These are phyloP conservation scores for Alosa alosa DNA, from an alignment of 2,113 vertebrate species.

Conservation along the genomic window DNA sequence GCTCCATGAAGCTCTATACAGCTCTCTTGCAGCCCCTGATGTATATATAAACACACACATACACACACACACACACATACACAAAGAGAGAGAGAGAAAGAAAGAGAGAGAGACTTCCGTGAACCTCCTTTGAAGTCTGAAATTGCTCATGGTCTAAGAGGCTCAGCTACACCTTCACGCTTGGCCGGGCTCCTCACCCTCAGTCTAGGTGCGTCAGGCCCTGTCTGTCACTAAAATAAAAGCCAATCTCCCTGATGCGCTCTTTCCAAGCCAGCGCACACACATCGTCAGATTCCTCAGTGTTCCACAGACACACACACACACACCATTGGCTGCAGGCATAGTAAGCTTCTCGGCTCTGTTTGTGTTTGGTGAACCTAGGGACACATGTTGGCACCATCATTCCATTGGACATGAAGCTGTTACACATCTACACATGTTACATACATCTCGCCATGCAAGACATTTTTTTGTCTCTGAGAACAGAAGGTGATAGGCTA, in stretches of 20 bases:
- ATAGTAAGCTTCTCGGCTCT: neutral
- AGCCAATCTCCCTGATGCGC: constrained; percentile 15
- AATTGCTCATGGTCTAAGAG: constrained; percentile 16
- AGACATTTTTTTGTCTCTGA: neutral
- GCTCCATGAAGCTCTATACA: neutral
- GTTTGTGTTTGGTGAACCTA: constrained; percentile 9
- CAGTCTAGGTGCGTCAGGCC: constrained; percentile 16
- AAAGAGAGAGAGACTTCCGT: neutral
- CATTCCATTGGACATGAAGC: constrained; percentile 1
- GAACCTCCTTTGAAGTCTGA: constrained; percentile 17
- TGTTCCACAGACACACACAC: neutral
- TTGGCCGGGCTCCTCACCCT: constrained; percentile 7
- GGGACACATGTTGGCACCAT: neutral
- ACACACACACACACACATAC: constrained; percentile 1
- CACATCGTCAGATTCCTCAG: constrained; percentile 17
- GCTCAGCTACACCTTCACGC: constrained; percentile 17
- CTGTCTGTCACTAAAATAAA: constrained; percentile 21
- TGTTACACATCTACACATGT: neutral
- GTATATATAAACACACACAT: neutral
- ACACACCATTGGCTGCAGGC: neutral
- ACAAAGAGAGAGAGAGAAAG: neutral
- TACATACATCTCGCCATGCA: neutral
- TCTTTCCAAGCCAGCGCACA: constrained; percentile 17
- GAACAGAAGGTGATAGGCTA: constrained; percentile 1
- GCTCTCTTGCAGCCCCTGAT: constrained; percentile 2